Percentiles rank a stretch among this genome's conserved stretches.
Conservation (phyloP, 1,140 invertebrate species). For the Pseudobourletiella spinata region DNA sequence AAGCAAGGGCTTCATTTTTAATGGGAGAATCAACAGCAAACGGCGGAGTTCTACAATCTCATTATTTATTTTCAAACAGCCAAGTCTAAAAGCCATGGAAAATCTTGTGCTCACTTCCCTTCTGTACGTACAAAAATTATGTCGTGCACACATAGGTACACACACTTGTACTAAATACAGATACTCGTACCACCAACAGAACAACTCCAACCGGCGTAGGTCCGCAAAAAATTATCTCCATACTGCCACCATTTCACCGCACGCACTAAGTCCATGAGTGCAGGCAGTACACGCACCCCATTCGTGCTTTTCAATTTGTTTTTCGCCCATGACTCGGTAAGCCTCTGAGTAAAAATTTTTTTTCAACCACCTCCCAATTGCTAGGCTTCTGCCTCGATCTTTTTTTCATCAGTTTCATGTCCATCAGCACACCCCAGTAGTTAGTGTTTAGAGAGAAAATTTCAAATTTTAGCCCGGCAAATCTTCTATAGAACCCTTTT, state of each 20-base stretch:
- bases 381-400: not conserved
- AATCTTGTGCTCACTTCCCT: no score
- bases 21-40: constrained; percentile 23
- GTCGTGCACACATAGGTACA: no score
- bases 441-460: not conserved
- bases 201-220: no score
- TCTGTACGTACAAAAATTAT: no score
- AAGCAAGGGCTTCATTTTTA: constrained; percentile 17
- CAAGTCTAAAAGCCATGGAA: not conserved
- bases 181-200: no score
- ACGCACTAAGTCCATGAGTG: not conserved
- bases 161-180: no score
- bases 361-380: not conserved
- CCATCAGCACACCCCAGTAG: not conserved
- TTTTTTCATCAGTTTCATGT: not conserved
- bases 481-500: no score
- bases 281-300: no score
- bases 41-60: constrained; percentile 20
- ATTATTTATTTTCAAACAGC: constrained; percentile 22
- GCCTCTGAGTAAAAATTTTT: not conserved
- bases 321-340: not conserved
- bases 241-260: not conserved
- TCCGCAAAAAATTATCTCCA: no score
- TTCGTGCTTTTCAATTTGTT: not conserved
- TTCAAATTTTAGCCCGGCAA: not conserved